phyloP scores from a whole-genome alignment of 2,888 invertebrate species.

The Artemia sinica region DNA sequence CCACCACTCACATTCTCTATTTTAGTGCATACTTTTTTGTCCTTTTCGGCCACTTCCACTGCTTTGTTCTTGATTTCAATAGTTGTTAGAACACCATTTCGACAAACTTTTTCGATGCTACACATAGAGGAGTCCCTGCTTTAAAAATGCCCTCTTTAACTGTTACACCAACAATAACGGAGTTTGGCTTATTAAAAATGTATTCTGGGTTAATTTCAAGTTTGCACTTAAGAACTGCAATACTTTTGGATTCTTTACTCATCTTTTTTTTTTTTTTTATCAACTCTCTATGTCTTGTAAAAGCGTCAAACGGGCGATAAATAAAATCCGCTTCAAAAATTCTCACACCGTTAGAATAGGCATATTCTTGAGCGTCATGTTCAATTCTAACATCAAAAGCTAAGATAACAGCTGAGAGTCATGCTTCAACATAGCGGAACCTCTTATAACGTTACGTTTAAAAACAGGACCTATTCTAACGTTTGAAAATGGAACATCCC shows the following conservation, averaged over 20 bases:
- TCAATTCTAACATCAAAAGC: slow-evolving; percentile 99
- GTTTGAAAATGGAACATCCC: too few relatives aligned
- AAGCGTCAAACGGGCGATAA: slow-evolving; percentile 96
- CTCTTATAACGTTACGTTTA: slow-evolving; percentile 97
- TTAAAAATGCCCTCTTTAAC: slow-evolving; percentile 89
- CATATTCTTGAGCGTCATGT: slow-evolving; percentile 91
- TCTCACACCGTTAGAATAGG: slow-evolving; percentile 78
- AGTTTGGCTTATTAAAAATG: slow-evolving; percentile 93
- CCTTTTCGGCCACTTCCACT: slow-evolving; percentile 83
- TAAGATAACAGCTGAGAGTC: slow-evolving; percentile 86
- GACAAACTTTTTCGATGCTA: slow-evolving; percentile 51
- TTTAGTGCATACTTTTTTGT: slow-evolving; percentile 87
- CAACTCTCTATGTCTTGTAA: slow-evolving; percentile 79
- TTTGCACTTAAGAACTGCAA: slow-evolving; percentile 98
- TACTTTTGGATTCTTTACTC: slow-evolving; percentile 82
- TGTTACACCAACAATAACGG: too few relatives aligned
- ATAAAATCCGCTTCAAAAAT: slow-evolving; percentile 99
- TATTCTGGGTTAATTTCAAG: slow-evolving; percentile 59
- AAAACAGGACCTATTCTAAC: slow-evolving; percentile 99
- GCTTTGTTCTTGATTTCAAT: slow-evolving; percentile 90
- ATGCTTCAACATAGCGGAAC: slow-evolving; percentile 96
- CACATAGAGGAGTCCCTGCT: slow-evolving; percentile 43
- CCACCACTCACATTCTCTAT: slow-evolving; percentile 95
- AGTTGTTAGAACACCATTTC: slow-evolving; percentile 78
- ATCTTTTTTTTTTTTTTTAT: slow-evolving; percentile 76